Evolutionary conservation across 2,113 vertebrate species (phyloP).

Genomic region (Dunckerocampus dactyliophorus): DNA sequence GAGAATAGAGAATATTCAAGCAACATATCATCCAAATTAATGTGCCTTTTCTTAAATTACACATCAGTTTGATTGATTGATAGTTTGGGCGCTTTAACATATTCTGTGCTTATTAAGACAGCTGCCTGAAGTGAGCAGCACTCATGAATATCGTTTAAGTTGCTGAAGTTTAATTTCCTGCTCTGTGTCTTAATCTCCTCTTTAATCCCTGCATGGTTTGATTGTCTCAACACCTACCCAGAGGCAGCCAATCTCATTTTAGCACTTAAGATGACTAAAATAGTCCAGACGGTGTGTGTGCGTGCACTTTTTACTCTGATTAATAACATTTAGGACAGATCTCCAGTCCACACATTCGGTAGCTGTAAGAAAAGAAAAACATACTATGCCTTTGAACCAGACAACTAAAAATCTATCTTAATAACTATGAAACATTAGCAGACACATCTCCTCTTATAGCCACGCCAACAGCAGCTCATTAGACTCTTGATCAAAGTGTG

Average conservation of each 20-base stretch:
- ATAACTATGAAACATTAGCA: conserved; percentile 28
- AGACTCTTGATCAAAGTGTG: conserved; percentile 54
- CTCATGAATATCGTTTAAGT: conserved; percentile 74
- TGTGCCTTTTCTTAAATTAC: conserved; percentile 50
- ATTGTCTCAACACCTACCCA: conserved; percentile 67
- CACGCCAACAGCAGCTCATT: conserved; percentile 48
- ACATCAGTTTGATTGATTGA: conserved; percentile 70
- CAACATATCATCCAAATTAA: conserved; percentile 52
- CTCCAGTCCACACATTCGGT: not conserved
- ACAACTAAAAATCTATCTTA: conserved; percentile 18
- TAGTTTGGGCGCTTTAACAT: conserved; percentile 56
- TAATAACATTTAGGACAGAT: conserved; percentile 13
- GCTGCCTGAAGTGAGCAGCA: conserved; percentile 56
- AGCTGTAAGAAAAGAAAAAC: conserved; percentile 17
- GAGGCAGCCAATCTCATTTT: conserved; percentile 65
- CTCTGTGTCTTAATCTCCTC: conserved; percentile 70
- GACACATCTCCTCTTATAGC: conserved; percentile 46
- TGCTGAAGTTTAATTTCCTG: conserved; percentile 78
- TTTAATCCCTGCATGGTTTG: conserved; percentile 69
- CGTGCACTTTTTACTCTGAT: conserved; percentile 14
- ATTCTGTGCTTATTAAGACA: conserved; percentile 70
- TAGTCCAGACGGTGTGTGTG: conserved; percentile 39
- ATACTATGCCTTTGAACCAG: conserved; percentile 11
- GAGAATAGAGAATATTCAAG: conserved; percentile 37
- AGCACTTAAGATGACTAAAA: conserved; percentile 61